Percentiles rank a stretch among this genome's conserved stretches.
Evolutionary conservation across 2,113 vertebrate genomes (phyloP).

Genomic region (Brachypodius melanocephalos): DNA sequence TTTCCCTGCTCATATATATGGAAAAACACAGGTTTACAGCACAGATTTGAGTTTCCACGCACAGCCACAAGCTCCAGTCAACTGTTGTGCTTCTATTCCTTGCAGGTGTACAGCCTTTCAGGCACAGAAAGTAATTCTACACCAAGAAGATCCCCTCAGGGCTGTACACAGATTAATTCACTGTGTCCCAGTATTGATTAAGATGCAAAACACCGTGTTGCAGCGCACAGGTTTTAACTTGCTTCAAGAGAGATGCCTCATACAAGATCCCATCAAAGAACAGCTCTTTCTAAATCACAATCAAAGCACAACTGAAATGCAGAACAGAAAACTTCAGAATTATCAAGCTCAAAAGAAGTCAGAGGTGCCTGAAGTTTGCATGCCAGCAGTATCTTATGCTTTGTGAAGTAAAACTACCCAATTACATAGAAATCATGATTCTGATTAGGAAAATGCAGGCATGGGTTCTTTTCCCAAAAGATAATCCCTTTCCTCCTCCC

Average conservation of each 20-base stretch:
- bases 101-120: background rate
- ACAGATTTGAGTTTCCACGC: background rate
- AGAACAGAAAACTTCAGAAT: background rate
- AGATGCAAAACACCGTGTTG: background rate
- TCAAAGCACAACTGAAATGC: background rate
- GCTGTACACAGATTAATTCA: background rate
- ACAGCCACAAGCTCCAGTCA: background rate
- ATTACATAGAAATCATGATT: background rate
- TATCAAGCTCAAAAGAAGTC: slow-evolving; percentile 9
- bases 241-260: background rate
- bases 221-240: slow-evolving; percentile 25
- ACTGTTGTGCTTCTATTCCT: background rate
- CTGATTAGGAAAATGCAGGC: background rate
- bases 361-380: background rate
- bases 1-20: background rate
- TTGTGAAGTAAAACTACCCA: background rate
- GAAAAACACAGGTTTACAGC: background rate
- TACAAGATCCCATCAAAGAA: background rate
- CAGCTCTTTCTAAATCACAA: background rate
- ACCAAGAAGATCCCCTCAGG: background rate
- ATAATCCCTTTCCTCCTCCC: background rate
- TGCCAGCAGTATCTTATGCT: background rate
- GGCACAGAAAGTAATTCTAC: background rate
- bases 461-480: background rate
- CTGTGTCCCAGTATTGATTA: background rate